Percentiles rank a stretch among this genome's conserved stretches.
phyloP scores from a whole-genome alignment of 2,797 vertebrate species.

The Acrocephalus scirpaceus region DNA sequence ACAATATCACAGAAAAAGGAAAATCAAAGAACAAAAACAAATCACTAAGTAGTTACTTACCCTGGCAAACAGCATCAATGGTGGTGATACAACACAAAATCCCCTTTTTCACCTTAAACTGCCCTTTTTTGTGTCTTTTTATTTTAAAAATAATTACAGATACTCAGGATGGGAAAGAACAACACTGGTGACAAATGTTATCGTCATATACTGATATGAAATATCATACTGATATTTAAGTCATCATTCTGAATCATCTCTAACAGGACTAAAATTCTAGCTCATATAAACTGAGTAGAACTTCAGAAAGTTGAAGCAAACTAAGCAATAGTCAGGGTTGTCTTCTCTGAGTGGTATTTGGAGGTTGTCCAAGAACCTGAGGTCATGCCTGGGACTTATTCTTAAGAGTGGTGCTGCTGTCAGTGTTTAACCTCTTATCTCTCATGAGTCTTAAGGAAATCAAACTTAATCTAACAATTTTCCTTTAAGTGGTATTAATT shows the following conservation, averaged over 20 bases:
- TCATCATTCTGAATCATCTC: not conserved
- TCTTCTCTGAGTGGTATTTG: constrained; percentile 24
- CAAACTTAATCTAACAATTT: not conserved
- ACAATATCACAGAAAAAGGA: not conserved
- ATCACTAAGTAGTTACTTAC: not conserved
- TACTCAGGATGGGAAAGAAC: not conserved
- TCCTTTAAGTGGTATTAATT: constrained; percentile 8
- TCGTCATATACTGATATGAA: no score
- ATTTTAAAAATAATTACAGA: not conserved
- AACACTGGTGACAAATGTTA: not conserved
- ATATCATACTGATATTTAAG: not conserved
- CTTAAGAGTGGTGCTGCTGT: not conserved
- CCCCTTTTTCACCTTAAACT: not conserved
- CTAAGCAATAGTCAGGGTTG: not conserved
- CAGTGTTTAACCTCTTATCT: constrained; percentile 13
- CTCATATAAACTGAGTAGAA: not conserved
- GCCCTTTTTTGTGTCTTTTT: fast-evolving
- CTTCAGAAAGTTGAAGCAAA: not conserved
- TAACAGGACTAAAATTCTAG: not conserved
- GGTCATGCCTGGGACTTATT: not conserved
- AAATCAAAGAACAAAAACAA: not conserved
- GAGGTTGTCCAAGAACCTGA: not conserved
- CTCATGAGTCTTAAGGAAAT: not conserved
- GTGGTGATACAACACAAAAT: not conserved
- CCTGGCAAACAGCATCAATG: not conserved